Evolutionary conservation across 2,888 invertebrate genomes (phyloP).

Genomic region (Andrena hattorfiana): DNA sequence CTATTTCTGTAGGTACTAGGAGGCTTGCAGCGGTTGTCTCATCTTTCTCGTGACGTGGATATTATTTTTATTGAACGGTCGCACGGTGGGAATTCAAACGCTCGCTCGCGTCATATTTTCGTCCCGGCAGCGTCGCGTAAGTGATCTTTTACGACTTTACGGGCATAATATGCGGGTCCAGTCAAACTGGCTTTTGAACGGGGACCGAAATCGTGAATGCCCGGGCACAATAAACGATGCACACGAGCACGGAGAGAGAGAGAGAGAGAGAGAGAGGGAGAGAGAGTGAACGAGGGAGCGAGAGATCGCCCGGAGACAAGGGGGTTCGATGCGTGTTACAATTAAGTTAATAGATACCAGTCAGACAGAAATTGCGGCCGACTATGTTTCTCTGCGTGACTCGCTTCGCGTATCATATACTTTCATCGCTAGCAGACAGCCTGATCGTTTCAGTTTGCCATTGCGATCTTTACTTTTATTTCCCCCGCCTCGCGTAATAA

Average conservation of each 20-base stretch:
- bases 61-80: slow-evolving; percentile 35
- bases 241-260: slow-evolving; percentile 28
- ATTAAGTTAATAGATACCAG: slow-evolving; percentile 83
- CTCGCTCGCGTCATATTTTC: slow-evolving; percentile 11
- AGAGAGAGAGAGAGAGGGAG: background rate
- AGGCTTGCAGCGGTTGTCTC: background rate
- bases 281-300: background rate
- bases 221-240: slow-evolving; percentile 60
- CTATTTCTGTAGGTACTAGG: background rate
- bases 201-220: slow-evolving; percentile 56
- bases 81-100: slow-evolving; percentile 34
- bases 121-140: slow-evolving; percentile 39
- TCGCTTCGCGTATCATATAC: slow-evolving; percentile 27
- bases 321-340: slow-evolving; percentile 72
- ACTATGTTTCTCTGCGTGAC: slow-evolving; percentile 47
- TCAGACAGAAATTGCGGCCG: slow-evolving; percentile 79
- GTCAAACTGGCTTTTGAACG: slow-evolving; percentile 62
- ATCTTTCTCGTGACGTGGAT: background rate
- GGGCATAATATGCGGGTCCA: slow-evolving; percentile 63
- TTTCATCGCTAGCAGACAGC: background rate
- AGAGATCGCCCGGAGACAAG: slow-evolving; percentile 50
- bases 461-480: background rate
- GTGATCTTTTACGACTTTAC: slow-evolving; percentile 68
- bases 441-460: background rate
- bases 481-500: background rate